phyloP scores from a whole-genome alignment of 1,140 invertebrate species.

The Drosophila neocordata region DNA sequence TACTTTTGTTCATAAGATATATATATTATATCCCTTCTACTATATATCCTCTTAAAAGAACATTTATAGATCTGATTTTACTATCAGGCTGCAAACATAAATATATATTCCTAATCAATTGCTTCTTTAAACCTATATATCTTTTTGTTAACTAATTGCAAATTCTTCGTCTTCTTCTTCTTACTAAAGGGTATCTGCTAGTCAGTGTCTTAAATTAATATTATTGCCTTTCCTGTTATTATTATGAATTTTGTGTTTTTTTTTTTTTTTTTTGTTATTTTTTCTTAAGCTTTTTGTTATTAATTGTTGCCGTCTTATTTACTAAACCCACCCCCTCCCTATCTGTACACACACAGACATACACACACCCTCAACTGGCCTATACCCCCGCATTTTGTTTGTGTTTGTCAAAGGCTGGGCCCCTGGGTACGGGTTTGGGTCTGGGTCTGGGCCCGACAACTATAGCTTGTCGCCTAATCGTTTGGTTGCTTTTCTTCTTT shows the following conservation, averaged over 20 bases:
- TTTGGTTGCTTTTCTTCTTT: neutral
- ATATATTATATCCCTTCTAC: too few relatives aligned
- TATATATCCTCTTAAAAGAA: too few relatives aligned
- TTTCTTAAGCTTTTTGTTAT: slow-evolving; percentile 22
- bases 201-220: neutral
- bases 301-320: slow-evolving; percentile 9
- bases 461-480: neutral
- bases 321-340: slow-evolving; percentile 3
- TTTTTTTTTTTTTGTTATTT: slow-evolving; percentile 18
- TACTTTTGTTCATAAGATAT: too few relatives aligned
- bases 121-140: too few relatives aligned
- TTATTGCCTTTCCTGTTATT: neutral
- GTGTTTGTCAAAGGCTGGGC: slow-evolving; percentile 9
- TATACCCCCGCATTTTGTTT: neutral
- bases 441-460: neutral
- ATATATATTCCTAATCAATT: too few relatives aligned
- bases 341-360: neutral
- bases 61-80: too few relatives aligned
- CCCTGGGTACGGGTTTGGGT: neutral
- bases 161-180: too few relatives aligned
- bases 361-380: neutral
- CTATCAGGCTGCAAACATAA: too few relatives aligned
- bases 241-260: slow-evolving; percentile 12
- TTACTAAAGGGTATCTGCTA: neutral
- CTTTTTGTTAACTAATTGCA: too few relatives aligned